Evolutionary conservation across 2,797 vertebrate species (phyloP), one percentile per base, ranked within the genome.

Genomic region (Pagetopsis macropterus): DNA sequence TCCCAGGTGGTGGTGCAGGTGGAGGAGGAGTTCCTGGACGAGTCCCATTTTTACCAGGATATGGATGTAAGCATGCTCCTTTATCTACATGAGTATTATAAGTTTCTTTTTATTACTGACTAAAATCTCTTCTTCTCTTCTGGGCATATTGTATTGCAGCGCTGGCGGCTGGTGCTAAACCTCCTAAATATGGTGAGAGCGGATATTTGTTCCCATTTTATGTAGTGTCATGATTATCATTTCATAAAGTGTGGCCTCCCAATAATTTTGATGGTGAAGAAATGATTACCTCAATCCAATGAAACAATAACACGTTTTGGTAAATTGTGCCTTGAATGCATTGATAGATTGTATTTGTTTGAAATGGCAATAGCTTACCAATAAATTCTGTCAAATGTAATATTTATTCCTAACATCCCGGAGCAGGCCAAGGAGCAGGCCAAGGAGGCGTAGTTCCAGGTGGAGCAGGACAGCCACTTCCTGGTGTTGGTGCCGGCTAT

Each of bases 171-270:
- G 88, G 85, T 40, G 88, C 68, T 59, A 88, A 90, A 80, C 85
- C 91, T 75, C 85, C 88, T 65, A 86, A 89, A 81, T 90, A 89
- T 65, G 89, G 88, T 91, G 63, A 90, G 89, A 67, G 11, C 65
- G 17, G 12, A 67, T 54, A 4, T 63, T 61, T 41, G 60, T 61
- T 41, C 40, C 11, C 9, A 21, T 58, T 52, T 45, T 2, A 44
- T 6, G n/a, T 5, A 56, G 19, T 64, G 3, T 52, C 15, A 15
- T 71, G 3, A 12, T 65, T 17, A 19, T 12, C 13, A 44, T 57
- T 17, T n/a, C 19, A 37, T 45, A 21, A 45, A 3, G 8, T 67
- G 49, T 65, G 48, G 19, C 31, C 12, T 57, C 9, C 6, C 15
- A 11, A 37, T 9, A 5, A 27, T 27, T 5, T 27, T 4, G 8